Percentiles rank a stretch among this genome's conserved stretches.
phyloP scores from a whole-genome alignment of 2,113 vertebrate species.

The Hyperoodon ampullatus region DNA sequence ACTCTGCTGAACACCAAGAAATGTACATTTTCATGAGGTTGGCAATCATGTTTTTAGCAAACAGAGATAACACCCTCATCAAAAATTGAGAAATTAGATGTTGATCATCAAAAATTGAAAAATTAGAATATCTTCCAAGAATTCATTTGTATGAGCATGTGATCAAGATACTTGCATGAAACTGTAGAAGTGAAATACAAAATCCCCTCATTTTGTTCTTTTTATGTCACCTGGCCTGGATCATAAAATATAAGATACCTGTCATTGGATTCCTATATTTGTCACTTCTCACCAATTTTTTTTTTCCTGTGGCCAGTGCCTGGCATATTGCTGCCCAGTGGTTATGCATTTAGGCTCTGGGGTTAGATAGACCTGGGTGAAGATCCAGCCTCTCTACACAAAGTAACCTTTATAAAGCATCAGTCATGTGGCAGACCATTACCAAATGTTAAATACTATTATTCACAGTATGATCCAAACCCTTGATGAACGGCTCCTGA shows the following conservation, averaged over 20 bases:
- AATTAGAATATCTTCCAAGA: not conserved
- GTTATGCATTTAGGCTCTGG: not conserved
- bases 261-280: not conserved
- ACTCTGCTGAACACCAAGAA: not conserved
- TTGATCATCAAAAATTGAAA: not conserved
- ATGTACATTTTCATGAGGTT: not conserved
- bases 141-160: not conserved
- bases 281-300: not conserved
- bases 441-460: not conserved
- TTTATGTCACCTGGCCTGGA: not conserved
- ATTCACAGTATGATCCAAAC: not conserved
- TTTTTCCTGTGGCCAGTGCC: not conserved
- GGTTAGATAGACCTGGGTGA: not conserved
- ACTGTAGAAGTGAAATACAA: not conserved
- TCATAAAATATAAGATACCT: not conserved
- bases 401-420: not conserved
- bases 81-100: not conserved
- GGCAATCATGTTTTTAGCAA: not conserved
- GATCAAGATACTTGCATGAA: not conserved
- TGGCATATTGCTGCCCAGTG: not conserved
- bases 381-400: not conserved
- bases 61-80: not conserved
- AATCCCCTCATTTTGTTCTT: not conserved
- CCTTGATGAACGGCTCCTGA: not conserved
- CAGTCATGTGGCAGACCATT: not conserved